Evolutionary conservation across 1,140 invertebrate genomes (phyloP).

Genomic region (Aphidius gifuensis): DNA sequence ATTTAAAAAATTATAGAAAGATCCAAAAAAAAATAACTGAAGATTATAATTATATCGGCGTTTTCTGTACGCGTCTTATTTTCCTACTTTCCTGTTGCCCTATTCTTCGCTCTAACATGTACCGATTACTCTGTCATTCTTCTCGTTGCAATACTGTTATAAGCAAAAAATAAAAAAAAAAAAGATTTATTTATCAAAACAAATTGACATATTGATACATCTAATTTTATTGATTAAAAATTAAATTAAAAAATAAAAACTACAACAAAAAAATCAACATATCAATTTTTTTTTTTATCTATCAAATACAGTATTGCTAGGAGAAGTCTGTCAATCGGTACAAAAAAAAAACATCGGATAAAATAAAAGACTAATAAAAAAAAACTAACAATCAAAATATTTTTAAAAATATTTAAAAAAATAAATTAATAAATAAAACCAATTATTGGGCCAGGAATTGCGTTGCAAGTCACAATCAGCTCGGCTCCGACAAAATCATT

Average conservation of each 20-base stretch:
- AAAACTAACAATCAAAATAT: background rate
- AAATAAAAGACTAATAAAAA: background rate
- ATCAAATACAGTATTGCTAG: too few relatives aligned
- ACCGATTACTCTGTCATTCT: background rate
- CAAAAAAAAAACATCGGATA: too few relatives aligned
- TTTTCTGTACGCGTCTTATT: conserved; percentile 20
- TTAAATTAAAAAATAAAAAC: too few relatives aligned
- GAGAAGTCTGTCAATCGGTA: too few relatives aligned
- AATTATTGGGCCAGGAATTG: conserved; percentile 55
- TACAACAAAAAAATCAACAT: too few relatives aligned
- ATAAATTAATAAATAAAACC: conserved; percentile 31
- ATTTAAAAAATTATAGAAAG: conserved; percentile 14
- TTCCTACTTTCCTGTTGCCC: conserved; percentile 19
- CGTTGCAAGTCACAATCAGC: conserved; percentile 58
- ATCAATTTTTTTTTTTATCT: too few relatives aligned
- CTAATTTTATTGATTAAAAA: too few relatives aligned
- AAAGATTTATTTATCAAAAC: too few relatives aligned
- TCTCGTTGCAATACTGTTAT: background rate
- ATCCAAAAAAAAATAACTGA: conserved; percentile 15
- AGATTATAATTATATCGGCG: background rate
- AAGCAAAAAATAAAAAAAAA: conserved; percentile 2
- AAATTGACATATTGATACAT: too few relatives aligned
- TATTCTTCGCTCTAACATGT: too few relatives aligned
- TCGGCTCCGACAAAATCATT: conserved; percentile 52
- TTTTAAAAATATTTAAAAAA: conserved; percentile 16